These are phyloP conservation scores for Helicolenus hilgendorfi DNA, from an alignment of 2,797 vertebrate species.

Conservation along the genomic window DNA sequence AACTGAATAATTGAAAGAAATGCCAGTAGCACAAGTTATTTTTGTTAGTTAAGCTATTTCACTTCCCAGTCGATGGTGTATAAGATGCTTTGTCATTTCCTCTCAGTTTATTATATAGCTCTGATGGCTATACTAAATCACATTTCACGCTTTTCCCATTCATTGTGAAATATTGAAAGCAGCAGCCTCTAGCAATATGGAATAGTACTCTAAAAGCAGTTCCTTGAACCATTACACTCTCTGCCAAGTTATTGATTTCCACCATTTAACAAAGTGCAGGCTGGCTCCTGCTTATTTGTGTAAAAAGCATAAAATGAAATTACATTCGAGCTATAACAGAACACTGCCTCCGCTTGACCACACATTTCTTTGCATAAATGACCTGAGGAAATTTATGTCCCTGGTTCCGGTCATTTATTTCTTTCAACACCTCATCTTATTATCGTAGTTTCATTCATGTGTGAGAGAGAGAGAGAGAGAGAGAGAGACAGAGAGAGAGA, in stretches of 20 bases:
- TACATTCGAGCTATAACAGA: conserved; percentile 28
- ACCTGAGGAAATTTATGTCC: conserved; percentile 25
- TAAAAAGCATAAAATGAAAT: conserved; percentile 61
- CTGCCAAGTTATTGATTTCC: conserved; percentile 53
- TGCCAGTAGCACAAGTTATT: not conserved
- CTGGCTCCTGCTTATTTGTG: conserved; percentile 35
- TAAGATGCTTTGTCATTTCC: conserved; percentile 21
- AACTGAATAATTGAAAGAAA: not conserved
- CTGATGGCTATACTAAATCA: conserved; percentile 34
- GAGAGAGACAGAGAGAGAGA: not conserved
- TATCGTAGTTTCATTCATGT: not conserved
- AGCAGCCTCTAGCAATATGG: conserved; percentile 31
- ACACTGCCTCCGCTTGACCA: conserved; percentile 27
- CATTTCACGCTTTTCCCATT: conserved; percentile 41
- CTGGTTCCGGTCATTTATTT: conserved; percentile 31
- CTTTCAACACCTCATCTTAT: conserved; percentile 27
- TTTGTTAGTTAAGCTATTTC: not conserved
- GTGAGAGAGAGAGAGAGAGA: not conserved
- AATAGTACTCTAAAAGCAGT: conserved; percentile 49
- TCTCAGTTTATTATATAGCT: not conserved
- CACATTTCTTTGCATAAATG: conserved; percentile 12
- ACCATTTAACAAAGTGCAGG: conserved; percentile 55
- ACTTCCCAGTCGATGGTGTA: not conserved
- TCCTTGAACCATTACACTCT: conserved; percentile 56
- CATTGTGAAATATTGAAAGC: conserved; percentile 48